These are phyloP conservation scores for Mimachlamys varia DNA, from an alignment of 2,888 invertebrate genomes.

Conservation along the genomic window DNA sequence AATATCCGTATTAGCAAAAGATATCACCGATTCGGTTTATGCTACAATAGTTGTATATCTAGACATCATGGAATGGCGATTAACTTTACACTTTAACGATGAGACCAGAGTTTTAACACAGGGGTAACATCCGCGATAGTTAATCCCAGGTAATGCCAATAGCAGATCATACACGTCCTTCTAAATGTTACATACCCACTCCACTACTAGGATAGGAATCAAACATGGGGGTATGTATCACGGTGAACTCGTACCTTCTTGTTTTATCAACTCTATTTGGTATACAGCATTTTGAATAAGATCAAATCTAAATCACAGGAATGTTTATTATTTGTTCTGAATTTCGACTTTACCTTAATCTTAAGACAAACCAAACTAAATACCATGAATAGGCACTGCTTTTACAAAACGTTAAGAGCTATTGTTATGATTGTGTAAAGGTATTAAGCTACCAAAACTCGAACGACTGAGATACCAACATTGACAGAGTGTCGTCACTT, in stretches of 20 bases:
- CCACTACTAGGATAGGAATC: background rate
- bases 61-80: background rate
- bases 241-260: background rate
- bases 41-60: background rate
- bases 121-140: background rate
- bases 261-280: background rate
- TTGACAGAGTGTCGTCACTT: background rate
- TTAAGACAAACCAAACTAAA: background rate
- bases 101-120: background rate
- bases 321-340: background rate
- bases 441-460: background rate
- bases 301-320: background rate
- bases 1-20: background rate
- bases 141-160: background rate
- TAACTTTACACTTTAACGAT: conserved; percentile 9
- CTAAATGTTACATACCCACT: background rate
- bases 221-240: background rate
- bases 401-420: background rate
- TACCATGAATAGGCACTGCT: background rate
- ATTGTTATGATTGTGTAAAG: background rate
- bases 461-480: background rate
- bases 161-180: background rate
- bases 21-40: background rate
- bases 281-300: background rate
- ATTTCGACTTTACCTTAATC: background rate